Evolutionary conservation across 2,113 vertebrate genomes (phyloP).

Genomic region (Emydocephalus ijimae): DNA sequence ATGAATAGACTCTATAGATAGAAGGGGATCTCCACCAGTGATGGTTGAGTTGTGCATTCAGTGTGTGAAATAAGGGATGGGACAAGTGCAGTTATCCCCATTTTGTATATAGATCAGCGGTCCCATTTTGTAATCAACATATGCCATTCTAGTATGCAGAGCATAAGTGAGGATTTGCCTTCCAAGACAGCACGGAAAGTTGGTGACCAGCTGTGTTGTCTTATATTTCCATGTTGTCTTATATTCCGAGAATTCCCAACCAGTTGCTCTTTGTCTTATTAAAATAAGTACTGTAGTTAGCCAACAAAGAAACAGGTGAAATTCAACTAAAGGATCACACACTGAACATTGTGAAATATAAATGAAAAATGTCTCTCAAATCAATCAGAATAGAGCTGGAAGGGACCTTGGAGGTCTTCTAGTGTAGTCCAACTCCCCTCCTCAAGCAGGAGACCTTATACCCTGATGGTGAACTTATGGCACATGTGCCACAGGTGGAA

Average conservation of each 20-base stretch:
- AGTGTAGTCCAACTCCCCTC: no score
- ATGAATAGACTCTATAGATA: neutral
- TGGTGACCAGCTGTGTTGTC: neutral
- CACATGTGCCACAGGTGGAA: no score
- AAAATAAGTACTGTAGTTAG: neutral
- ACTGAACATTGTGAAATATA: neutral
- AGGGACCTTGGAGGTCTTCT: no score
- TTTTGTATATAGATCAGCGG: neutral
- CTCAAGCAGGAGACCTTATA: neutral
- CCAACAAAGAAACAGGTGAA: neutral
- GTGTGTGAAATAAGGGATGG: neutral
- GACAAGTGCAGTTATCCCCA: neutral
- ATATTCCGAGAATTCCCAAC: neutral
- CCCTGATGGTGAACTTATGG: no score
- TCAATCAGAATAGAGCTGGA: neutral
- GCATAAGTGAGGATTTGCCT: neutral
- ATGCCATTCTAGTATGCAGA: neutral
- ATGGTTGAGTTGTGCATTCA: neutral
- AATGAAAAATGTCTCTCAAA: neutral
- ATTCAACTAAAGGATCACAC: neutral
- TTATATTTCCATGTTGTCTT: neutral
- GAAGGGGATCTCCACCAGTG: neutral
- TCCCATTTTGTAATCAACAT: neutral
- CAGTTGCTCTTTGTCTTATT: neutral
- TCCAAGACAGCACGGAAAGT: no score